Evolutionary conservation across 2,888 invertebrate genomes (phyloP), one percentile per base, ranked within the genome.

Genomic region (Drosophila fungiperda): DNA sequence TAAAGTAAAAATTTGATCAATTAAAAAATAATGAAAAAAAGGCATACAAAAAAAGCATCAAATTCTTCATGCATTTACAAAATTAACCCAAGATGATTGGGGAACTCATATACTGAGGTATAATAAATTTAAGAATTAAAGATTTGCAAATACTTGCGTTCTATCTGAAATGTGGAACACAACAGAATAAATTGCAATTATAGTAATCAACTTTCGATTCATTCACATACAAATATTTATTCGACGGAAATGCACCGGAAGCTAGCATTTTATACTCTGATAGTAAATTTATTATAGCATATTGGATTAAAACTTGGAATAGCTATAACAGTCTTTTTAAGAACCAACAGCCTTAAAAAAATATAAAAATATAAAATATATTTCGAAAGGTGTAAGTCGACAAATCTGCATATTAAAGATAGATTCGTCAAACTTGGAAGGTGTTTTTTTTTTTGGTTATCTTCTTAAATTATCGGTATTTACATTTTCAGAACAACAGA

Each of bases 191-290:
- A n/a, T 33, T 40, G 17, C 29, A 20, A 32, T 53, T n/a, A n/a
- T 65, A 32, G 17, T 12, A 35, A 45, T 12, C n/a, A 29, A 33
- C 40, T 50, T 50, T 35, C 40, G 49, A 17, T 49, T 32, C 5
- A 33, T 48, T 12, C 12, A 26, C n/a, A n/a, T 55, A 7, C 36
- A 36, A 26, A 20, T 8, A n/a, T 12, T 26, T 20, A 8, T 36
- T 29, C 40, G 17, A 23, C 29, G 42, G n/a, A 57, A 42, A 38
- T 59, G 45, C 26, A 52, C 12, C 50, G 73, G 54, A 68, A 63
- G 35, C 49, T 49, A 55, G 63, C 42, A 48, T 20, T 64, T 63
- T 62, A 45, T 8, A 15, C 45, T 15, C 45, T 45, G 23, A 8
- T 23, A 8, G 23, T 2, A 8, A 45, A 23, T 7, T 4, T 23